Evolutionary conservation across 2,888 invertebrate genomes (phyloP).

Genomic region (Calameuta pallipes): DNA sequence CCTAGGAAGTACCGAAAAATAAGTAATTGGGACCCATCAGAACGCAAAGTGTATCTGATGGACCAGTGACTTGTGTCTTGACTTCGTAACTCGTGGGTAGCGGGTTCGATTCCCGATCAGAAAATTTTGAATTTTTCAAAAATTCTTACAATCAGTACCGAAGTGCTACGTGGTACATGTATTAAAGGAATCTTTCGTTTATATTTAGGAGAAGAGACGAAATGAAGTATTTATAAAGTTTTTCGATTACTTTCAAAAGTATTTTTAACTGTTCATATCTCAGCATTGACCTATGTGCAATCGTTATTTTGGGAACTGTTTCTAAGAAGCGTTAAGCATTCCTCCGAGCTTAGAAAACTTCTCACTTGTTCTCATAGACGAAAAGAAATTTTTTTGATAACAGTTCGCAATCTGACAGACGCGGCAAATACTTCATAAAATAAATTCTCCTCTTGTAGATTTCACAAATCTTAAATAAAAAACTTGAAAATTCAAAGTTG

Average conservation of each 20-base stretch:
- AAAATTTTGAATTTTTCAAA: no score
- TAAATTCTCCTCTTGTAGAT: background rate
- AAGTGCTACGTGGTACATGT: no score
- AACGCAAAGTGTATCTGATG: no score
- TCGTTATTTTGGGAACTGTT: background rate
- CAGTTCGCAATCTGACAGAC: background rate
- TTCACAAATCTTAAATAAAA: background rate
- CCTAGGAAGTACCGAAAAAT: no score
- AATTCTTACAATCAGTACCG: no score
- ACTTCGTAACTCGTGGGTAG: no score
- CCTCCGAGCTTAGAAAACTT: background rate
- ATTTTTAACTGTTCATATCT: background rate
- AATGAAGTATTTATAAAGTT: background rate
- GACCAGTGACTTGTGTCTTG: no score
- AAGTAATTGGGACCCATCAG: no score
- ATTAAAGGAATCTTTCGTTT: background rate
- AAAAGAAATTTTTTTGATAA: background rate
- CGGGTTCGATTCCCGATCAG: no score
- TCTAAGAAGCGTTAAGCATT: background rate
- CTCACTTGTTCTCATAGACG: background rate
- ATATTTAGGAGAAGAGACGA: background rate
- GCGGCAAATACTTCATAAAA: background rate
- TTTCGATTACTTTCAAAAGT: background rate
- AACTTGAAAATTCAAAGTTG: background rate
- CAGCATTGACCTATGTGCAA: background rate